Evolutionary conservation across 2,113 vertebrate genomes (phyloP), one percentile per base, ranked within the genome.

Genomic region (Polyodon spathula): DNA sequence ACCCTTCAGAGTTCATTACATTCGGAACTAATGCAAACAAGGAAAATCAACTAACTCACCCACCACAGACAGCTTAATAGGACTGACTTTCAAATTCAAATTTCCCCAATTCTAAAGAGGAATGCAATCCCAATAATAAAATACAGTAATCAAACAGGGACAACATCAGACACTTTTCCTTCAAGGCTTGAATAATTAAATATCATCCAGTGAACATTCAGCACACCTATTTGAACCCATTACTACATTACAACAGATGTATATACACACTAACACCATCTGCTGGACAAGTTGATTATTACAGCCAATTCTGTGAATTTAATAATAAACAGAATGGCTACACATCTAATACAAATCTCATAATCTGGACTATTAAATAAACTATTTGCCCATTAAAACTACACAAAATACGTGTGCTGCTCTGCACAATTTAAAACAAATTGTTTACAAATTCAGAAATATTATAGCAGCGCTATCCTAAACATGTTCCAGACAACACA

Each of bases 21-120:
- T 50, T 10, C 40, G 16, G 6, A 39, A 42, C 42, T 41, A 58
- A 43, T 17, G 56, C 41, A 40, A 27, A 10, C 10, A 7, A 38
- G 15, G 8, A 8, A n/a, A 27, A 44, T 57, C n/a, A 15, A 40
- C 40, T n/a, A 17, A 44, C 56, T 42, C 56, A 58, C 8, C 56
- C 56, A 43, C 43, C 56, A 44, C 56, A 58, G 56, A 27, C 56
- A 42, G 56, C 40, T 58, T 58, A 58, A 58, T 41, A 58, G 56
- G 56, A 58, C 43, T 58, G 40, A 58, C 56, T 58, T 58, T 41
- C 42, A 41, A 58, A 41, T 43, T 58, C n/a, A 40, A 17, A 17
- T 43, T 43, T 17, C n/a, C 56, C 40, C 11, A 14, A 16, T n/a
- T 58, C 56, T 58, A 27, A 58, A 58, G n/a, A n/a, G n/a, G 56